phyloP scores from a whole-genome alignment of 2,113 vertebrate genomes.

The Pristiophorus japonicus region DNA sequence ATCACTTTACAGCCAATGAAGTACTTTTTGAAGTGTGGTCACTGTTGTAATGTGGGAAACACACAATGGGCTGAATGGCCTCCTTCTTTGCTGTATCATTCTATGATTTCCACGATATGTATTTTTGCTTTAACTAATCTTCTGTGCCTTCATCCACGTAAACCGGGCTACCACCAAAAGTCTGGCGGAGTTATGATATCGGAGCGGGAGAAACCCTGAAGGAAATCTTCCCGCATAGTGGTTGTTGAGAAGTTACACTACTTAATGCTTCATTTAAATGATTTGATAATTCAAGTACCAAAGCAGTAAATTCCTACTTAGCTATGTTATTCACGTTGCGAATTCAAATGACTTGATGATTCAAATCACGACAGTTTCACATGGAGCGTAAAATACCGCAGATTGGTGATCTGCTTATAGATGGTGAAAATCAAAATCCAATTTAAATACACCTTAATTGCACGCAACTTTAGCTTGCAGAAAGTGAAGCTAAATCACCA shows the following conservation, averaged over 20 bases:
- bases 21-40: too few species aligned
- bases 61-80: too few species aligned
- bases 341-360: background rate
- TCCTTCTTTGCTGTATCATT: too few species aligned
- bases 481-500: background rate
- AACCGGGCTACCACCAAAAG: too few species aligned
- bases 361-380: constrained; percentile 12
- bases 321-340: background rate
- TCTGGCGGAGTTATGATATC: too few species aligned
- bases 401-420: background rate
- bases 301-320: background rate
- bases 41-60: too few species aligned
- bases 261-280: background rate
- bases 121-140: too few species aligned
- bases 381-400: background rate
- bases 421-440: background rate
- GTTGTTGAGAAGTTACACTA: background rate
- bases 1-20: too few species aligned
- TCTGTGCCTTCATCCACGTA: too few species aligned
- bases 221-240: background rate
- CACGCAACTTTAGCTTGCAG: background rate
- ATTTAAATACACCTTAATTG: constrained; percentile 29
- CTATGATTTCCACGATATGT: too few species aligned
- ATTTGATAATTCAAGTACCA: background rate
- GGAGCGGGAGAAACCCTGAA: background rate